Percentiles rank a stretch among this genome's conserved stretches.
Conservation (phyloP, 2,888 invertebrate genomes). For the Osedax fenrisi region DNA sequence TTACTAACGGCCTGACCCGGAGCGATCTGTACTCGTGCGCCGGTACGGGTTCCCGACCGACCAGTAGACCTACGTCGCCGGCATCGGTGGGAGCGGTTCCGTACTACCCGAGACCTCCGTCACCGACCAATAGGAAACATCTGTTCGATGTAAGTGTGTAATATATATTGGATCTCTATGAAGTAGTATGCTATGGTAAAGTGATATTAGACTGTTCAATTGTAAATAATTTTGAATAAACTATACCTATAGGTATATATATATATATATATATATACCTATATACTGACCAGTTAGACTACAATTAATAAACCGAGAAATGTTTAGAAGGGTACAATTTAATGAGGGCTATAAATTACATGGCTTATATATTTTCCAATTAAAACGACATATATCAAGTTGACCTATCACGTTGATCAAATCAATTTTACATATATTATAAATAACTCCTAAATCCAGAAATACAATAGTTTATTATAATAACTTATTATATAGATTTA, state of each 20-base stretch:
- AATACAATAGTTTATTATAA: no score
- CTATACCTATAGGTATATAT: not conserved
- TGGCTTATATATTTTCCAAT: no score
- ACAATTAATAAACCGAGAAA: no score
- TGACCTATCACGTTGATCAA: no score
- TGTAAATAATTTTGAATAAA: not conserved
- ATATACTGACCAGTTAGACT: no score
- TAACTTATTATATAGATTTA: no score
- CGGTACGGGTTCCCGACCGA: not conserved
- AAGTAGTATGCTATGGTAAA: not conserved
- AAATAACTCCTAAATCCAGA: no score
- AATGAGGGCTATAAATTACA: no score
- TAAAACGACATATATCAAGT: no score
- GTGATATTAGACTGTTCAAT: not conserved
- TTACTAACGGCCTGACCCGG: not conserved
- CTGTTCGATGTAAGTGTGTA: not conserved
- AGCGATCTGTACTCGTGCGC: not conserved
- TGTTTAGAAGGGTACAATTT: no score
- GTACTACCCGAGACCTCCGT: conserved; percentile 12
- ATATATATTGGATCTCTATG: not conserved
- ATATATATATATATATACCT: not conserved
- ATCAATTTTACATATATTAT: no score
- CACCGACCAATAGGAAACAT: conserved; percentile 11
- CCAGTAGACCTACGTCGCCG: not conserved
- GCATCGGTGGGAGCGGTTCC: not conserved